Evolutionary conservation across 2,888 invertebrate genomes (phyloP).

Genomic region (Linyphia triangularis): DNA sequence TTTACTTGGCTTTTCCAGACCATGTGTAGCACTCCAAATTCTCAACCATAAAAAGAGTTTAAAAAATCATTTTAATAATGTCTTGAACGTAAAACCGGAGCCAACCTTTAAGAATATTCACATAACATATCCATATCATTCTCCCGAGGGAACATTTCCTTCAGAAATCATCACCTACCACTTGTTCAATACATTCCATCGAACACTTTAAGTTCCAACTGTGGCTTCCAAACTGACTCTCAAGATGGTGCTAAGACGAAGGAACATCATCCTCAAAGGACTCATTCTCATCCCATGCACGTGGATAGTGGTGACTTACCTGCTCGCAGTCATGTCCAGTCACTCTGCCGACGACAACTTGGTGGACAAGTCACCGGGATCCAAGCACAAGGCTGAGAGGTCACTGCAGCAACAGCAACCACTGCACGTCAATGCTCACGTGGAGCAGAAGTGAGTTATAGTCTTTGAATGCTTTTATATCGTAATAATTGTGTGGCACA

Average conservation of each 20-base stretch:
- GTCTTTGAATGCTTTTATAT: neutral
- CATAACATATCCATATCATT: too few relatives aligned
- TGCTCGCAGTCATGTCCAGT: constrained; percentile 65
- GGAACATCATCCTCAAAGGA: constrained; percentile 72
- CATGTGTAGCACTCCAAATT: too few relatives aligned
- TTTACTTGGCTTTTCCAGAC: too few relatives aligned
- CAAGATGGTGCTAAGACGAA: constrained; percentile 69
- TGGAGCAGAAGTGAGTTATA: constrained; percentile 2
- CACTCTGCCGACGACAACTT: constrained; percentile 21
- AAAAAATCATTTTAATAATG: too few relatives aligned
- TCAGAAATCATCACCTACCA: too few relatives aligned
- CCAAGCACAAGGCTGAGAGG: constrained; percentile 56
- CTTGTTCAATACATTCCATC: neutral
- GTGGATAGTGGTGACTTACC: constrained; percentile 76
- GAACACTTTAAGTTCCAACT: neutral
- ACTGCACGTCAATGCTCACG: constrained; percentile 34
- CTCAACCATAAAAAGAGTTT: too few relatives aligned
- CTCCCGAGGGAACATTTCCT: too few relatives aligned
- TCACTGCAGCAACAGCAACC: constrained; percentile 54
- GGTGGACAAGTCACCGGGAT: constrained; percentile 21
- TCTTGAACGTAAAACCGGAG: too few relatives aligned
- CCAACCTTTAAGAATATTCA: too few relatives aligned
- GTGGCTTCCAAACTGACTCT: neutral
- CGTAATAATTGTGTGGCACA: too few relatives aligned
- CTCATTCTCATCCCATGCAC: constrained; percentile 74